Base-by-base conservation (phyloP, 2,113 vertebrate species). In the Neotoma lepida region DNA sequence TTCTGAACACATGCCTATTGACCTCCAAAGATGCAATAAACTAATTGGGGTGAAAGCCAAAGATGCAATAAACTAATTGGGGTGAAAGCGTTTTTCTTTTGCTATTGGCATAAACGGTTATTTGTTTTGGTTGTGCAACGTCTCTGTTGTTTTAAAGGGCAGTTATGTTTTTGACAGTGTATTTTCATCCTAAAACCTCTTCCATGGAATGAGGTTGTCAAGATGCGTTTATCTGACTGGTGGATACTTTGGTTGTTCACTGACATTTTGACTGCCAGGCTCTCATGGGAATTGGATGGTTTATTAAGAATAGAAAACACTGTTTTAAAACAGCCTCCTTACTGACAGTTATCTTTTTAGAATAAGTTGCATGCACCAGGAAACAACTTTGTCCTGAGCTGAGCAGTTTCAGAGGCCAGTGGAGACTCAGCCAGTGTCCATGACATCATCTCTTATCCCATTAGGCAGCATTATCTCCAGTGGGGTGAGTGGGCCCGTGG, bases 361-460 rank as follows among this genome's bases (percentile, higher is more conserved):
- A 93, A 85, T 86, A 85, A 95, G 81, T 96, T 89, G 86, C 54
- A 30, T 89, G 82, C 76, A 81, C 88, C 77, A 87, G 66, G 28
- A 82, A 86, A 41, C 35, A 97, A 97, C 93, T 96, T 97, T 95
- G 91, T 95, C 96, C 95, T 93, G 91, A 97, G 96, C 88, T 78
- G 95, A 97, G 93, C 95, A 80, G 85, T 97, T 97, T 93, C 70
- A 89, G 93, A 94, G 96, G 85, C 97, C 56, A 74, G 44, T 86
- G 82, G 90, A 93, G 92, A 96, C 85, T 76, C 70, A 20, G 90
- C 84, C 86, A 58, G 58, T 41, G 26, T 70, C 92, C 94, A 95
- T 98, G 87, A 97, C 97, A 92, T 97, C 97, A 97, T 93, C 96
- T 92, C 88, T 78, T 68, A 71, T 96, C 82, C 90, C 96, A 74